Evolutionary conservation across 2,888 invertebrate species (phyloP).

Genomic region (Chrysodeixis includens): DNA sequence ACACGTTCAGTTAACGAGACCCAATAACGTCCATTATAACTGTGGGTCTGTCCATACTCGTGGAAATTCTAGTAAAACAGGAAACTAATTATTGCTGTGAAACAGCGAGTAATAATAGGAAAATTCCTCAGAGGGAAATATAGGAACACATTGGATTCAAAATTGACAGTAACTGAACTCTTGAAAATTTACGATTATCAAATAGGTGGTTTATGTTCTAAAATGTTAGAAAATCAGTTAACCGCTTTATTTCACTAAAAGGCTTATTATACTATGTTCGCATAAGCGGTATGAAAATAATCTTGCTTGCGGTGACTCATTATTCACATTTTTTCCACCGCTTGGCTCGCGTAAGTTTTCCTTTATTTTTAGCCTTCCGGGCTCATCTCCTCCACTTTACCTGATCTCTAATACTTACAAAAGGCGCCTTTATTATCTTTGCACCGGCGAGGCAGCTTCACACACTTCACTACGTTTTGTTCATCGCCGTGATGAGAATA

Average conservation of each 20-base stretch:
- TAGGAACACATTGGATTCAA: not conserved
- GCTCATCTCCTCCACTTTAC: conserved; percentile 13
- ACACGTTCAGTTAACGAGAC: too few relatives aligned
- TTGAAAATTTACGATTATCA: not conserved
- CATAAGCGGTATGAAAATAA: not conserved
- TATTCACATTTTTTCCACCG: conserved; percentile 22
- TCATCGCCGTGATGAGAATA: not conserved
- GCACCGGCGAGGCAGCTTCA: not conserved
- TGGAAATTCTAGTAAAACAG: too few relatives aligned
- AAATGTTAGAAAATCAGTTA: too few relatives aligned
- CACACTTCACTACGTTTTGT: conserved; percentile 4
- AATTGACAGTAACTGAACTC: not conserved
- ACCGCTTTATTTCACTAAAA: too few relatives aligned
- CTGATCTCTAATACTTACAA: conserved; percentile 25
- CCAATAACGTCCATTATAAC: too few relatives aligned
- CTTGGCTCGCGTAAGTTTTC: conserved; percentile 13
- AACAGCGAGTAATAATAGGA: not conserved
- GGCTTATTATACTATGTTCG: not conserved
- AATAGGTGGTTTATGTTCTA: too few relatives aligned
- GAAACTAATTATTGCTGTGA: too few relatives aligned
- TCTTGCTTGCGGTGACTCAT: conserved; percentile 34
- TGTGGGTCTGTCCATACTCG: too few relatives aligned
- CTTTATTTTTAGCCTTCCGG: conserved; percentile 28
- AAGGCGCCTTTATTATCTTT: conserved; percentile 6
- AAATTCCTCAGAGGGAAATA: not conserved